Base-by-base conservation (phyloP, 2,113 vertebrate genomes). In the Mirounga angustirostris region DNA sequence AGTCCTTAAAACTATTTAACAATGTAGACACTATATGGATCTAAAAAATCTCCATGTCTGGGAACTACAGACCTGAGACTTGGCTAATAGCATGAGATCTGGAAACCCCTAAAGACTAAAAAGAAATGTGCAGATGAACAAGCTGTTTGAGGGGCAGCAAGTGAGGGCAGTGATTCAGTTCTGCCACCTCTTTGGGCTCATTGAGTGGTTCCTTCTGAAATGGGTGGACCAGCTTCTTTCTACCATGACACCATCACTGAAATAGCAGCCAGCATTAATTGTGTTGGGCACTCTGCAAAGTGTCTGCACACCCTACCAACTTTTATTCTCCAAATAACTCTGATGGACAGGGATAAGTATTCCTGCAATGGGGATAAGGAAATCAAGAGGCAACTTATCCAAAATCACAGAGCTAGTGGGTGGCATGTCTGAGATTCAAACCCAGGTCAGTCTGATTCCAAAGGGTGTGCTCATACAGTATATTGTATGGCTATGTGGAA, bases 381-480 rank as follows among this genome's bases (percentile, higher is more conserved):
- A 69, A 83, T 74, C 24, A 86, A 80, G 21, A 94, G 18, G 22
- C 10, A 56, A 67, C 7, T 81, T 85, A 84, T 33, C 12, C 22
- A 30, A 74, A 58, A 24, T 12, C 73, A 6, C 26, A 79, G n/a
- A 85, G 21, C 36, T 84, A 63, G 65, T 73, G 58, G 90, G 19
- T 22, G 30, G 30, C 73, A 46, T 10, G 50, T 46, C 40, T 79
- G 30, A 15, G 12, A 83, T 95, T 95, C 65, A 86, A 88, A 94
- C 10, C 24, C 58, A 86, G 59, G 83, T 78, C 82, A 91, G 26
- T 71, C 15, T 89, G 95, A 86, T 95, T 91, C 43, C 71, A 96
- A 63, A 97, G 58, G 69, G 22, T 93, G 50, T 56, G 9, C 82
- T 71, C 40, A 67, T 50, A 0, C 8, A 36, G 59, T 83, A 28